A percentile compares a stretch with the other conserved stretches of the same genome.
phyloP scores from a whole-genome alignment of 1,140 invertebrate genomes.

The Apis cerana region DNA sequence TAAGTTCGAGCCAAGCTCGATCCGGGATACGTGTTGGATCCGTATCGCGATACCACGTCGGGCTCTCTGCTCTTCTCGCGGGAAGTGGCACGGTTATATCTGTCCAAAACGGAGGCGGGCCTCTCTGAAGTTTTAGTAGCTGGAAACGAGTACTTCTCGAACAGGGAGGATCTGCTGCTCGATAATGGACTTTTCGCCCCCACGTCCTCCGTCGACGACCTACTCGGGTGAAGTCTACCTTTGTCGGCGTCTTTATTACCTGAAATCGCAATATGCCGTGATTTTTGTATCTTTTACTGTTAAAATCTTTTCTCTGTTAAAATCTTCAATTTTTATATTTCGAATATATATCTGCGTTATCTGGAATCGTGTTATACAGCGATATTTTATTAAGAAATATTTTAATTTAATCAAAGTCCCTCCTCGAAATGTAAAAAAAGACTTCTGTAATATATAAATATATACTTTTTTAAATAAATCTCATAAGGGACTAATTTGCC shows the following conservation, averaged over 20 bases:
- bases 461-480: too few relatives aligned
- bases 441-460: too few relatives aligned
- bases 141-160: slow-evolving; percentile 74
- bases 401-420: too few relatives aligned
- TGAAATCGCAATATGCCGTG: slow-evolving; percentile 32
- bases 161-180: slow-evolving; percentile 69
- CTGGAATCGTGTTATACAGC: too few relatives aligned
- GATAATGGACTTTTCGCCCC: slow-evolving; percentile 71
- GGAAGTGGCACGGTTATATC: slow-evolving; percentile 70
- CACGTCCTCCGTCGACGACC: slow-evolving; percentile 71
- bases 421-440: too few relatives aligned
- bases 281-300: background rate
- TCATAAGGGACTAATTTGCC: too few relatives aligned
- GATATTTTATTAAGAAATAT: too few relatives aligned
- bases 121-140: slow-evolving; percentile 71
- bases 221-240: slow-evolving; percentile 68
- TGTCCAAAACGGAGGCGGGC: slow-evolving; percentile 74
- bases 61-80: slow-evolving; percentile 74
- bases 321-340: background rate
- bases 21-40: slow-evolving; percentile 72
- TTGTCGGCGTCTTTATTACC: slow-evolving; percentile 73
- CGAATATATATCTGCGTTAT: too few relatives aligned
- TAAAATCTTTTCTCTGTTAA: background rate
- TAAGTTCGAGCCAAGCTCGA: slow-evolving; percentile 67
- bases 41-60: slow-evolving; percentile 71